Base-by-base conservation (phyloP, 2,888 invertebrate species). In the Pristionchus mayeri region DNA sequence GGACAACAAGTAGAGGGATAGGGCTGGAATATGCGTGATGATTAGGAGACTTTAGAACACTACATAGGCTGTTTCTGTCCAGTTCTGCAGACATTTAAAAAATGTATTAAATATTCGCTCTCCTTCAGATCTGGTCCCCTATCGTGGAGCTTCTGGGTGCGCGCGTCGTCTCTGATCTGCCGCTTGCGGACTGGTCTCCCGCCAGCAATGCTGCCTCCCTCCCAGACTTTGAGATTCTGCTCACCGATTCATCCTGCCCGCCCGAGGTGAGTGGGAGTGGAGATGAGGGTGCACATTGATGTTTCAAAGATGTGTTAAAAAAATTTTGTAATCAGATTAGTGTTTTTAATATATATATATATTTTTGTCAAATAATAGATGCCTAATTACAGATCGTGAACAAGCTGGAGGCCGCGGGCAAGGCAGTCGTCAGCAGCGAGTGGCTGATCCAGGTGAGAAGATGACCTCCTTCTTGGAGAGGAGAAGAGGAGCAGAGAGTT, bases 161-260 rank as follows among this genome's bases (percentile, higher is more conserved):
- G 16, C 84, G 52, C 3, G 85, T 91, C 11, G 44, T 90, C 34
- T n/a, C 16, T 27, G 80, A 48, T 44, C 84, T 84, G 21, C 54
- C 37, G 21, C 30, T 81, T 3, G 67, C 54, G 13, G 85, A 24
- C 24, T 83, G 44, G 16, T 27, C 79, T 18, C n/a, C 78, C 18
- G 44, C 75, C 24, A 71, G 40, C 4, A n/a, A 79, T 11, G 34
- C 67, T 6, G 67, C 67, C 37, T 6, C 4, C 18, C 48, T 54
- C n/a, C 57, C 71, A 4, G 30, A 34, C 34, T 75, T 34, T 27
- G 91, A 93, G 87, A 89, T 93, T 13, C 88, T 93, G 18, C 89
- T 94, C n/a, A 93, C 93, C 13, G 94, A 94, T 87, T 85, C 71
- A n/a, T 89, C 91, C 13, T 93, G 93, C 86, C 86, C 91, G 9